Conservation (phyloP, 2,888 invertebrate genomes). For the Diachrysia chrysitis region DNA sequence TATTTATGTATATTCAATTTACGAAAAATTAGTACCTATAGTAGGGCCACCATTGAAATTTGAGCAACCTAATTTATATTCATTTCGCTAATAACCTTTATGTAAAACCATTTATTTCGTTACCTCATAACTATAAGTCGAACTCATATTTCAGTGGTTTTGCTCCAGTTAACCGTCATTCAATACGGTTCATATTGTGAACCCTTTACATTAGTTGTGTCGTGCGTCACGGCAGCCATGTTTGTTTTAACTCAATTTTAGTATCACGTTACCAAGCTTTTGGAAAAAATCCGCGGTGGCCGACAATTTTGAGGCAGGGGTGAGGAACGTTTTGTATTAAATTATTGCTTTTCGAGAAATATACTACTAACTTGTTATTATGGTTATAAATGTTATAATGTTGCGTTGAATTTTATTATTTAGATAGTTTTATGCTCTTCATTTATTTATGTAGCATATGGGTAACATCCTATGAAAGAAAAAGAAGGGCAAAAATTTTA, state of each 20-base stretch:
- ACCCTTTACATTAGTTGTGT: constrained; percentile 70
- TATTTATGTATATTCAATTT: background rate
- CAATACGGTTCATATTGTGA: constrained; percentile 64
- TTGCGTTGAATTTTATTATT: background rate
- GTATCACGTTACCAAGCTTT: constrained; percentile 81
- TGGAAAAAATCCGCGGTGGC: constrained; percentile 78
- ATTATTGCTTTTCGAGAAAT: no score
- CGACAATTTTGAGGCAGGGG: constrained; percentile 38
- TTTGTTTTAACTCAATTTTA: constrained; percentile 86
- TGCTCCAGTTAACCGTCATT: constrained; percentile 42
- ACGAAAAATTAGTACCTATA: no score
- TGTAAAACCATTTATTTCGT: background rate
- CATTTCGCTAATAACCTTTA: background rate
- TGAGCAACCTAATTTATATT: background rate
- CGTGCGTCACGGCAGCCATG: constrained; percentile 68
- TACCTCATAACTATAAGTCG: background rate
- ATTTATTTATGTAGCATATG: no score
- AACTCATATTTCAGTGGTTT: constrained; percentile 2
- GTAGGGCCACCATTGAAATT: background rate
- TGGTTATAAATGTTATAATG: no score
- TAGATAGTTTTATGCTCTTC: no score
- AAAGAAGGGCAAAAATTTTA: no score
- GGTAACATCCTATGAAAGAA: no score
- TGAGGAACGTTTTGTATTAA: constrained; percentile 65
- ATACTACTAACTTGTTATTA: background rate